phyloP scores from a whole-genome alignment of 2,888 invertebrate genomes.

The Anarsia innoxiella region DNA sequence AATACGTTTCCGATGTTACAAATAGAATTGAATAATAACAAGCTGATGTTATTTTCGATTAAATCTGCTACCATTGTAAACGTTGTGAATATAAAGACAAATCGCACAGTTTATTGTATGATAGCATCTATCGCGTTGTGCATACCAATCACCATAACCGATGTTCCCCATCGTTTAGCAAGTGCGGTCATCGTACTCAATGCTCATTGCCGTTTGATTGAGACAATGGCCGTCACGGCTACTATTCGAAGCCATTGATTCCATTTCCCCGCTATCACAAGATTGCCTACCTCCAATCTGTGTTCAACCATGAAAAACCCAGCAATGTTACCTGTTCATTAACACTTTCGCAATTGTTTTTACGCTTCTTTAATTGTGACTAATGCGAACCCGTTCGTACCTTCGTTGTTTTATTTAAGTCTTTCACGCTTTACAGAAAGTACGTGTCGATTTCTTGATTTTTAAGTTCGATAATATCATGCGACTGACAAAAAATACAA shows the following conservation, averaged over 20 bases:
- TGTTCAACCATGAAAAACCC: conserved; percentile 34
- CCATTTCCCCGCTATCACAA: conserved; percentile 13
- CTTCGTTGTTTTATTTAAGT: conserved; percentile 27
- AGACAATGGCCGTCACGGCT: conserved; percentile 48
- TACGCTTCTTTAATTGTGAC: conserved; percentile 54
- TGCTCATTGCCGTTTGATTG: conserved; percentile 66
- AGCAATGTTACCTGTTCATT: conserved; percentile 47
- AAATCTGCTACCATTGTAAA: conserved; percentile 1
- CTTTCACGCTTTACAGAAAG: too few species aligned
- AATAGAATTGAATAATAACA: too few species aligned
- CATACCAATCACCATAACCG: conserved; percentile 39
- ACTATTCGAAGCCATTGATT: conserved; percentile 18
- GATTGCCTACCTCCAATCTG: not conserved
- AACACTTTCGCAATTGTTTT: conserved; percentile 67
- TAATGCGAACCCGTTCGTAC: conserved; percentile 35
- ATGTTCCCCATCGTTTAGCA: conserved; percentile 63
- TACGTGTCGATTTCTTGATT: too few species aligned
- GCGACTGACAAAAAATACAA: too few species aligned
- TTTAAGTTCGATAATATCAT: too few species aligned
- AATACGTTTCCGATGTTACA: too few species aligned
- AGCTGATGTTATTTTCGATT: conserved; percentile 1
- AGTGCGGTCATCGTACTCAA: conserved; percentile 62
- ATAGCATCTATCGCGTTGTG: conserved; percentile 33
- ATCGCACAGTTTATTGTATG: conserved; percentile 25
- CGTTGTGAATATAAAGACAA: conserved; percentile 2